Percentiles rank a stretch among this genome's conserved stretches.
Conservation (phyloP, 2,888 invertebrate genomes). For the Mamestra brassicae region DNA sequence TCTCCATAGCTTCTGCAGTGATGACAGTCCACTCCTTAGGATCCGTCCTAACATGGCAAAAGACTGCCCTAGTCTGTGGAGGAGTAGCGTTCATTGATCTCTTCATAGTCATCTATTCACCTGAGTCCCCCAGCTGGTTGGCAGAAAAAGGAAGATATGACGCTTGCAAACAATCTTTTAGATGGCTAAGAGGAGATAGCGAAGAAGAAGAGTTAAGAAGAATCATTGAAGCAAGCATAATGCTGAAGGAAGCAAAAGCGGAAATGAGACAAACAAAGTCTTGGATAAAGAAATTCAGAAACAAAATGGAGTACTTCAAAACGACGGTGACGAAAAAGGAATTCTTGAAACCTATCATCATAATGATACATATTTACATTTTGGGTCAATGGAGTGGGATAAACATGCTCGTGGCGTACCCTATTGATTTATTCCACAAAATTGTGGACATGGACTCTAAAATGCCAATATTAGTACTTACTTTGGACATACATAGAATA, state of each 20-base stretch:
- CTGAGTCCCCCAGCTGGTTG: slow-evolving; percentile 93
- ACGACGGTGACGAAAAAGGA: slow-evolving; percentile 76
- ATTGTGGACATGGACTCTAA: slow-evolving; percentile 75
- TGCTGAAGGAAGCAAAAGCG: slow-evolving; percentile 71
- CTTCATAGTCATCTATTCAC: slow-evolving; percentile 80
- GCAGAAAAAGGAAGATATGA: slow-evolving; percentile 89
- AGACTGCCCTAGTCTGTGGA: slow-evolving; percentile 87
- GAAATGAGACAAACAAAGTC: slow-evolving; percentile 67
- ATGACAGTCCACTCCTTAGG: slow-evolving; percentile 91
- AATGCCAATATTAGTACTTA: slow-evolving; percentile 77
- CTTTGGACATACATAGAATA: slow-evolving; percentile 80
- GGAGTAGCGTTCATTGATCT: slow-evolving; percentile 85
- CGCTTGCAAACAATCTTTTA: slow-evolving; percentile 89
- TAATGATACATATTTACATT: slow-evolving; percentile 80
- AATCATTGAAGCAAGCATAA: slow-evolving; percentile 77
- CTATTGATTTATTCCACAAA: slow-evolving; percentile 78
- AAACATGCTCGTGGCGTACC: slow-evolving; percentile 78
- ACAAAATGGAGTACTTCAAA: slow-evolving; percentile 70
- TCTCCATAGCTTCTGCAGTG: slow-evolving; percentile 91
- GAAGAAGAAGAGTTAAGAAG: slow-evolving; percentile 80
- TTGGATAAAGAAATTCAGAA: slow-evolving; percentile 67
- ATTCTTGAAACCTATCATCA: slow-evolving; percentile 80
- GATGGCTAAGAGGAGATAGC: slow-evolving; percentile 89
- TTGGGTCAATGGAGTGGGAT: slow-evolving; percentile 81
- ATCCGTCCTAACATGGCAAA: slow-evolving; percentile 89